Evolutionary conservation across 2,797 vertebrate species (phyloP).

Genomic region (Diceros bicornis): DNA sequence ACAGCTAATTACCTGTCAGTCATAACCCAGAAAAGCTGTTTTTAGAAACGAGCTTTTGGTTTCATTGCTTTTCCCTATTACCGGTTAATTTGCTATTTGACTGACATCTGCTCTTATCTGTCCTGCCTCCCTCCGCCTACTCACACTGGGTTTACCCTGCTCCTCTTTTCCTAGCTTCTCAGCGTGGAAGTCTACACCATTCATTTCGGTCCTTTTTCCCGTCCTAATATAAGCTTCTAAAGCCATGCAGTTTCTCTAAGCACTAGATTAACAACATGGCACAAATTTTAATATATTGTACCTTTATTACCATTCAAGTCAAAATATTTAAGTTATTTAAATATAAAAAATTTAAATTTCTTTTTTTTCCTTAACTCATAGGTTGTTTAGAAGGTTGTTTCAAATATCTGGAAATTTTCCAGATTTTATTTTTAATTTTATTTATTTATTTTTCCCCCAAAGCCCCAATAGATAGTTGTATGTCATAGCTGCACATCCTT

Average conservation of each 20-base stretch:
- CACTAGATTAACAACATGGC: rapidly evolving
- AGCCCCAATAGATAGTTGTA: too few relatives aligned
- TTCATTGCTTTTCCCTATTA: neutral
- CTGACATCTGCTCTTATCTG: neutral
- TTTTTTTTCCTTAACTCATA: neutral
- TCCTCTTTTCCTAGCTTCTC: too few relatives aligned
- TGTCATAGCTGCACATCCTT: too few relatives aligned
- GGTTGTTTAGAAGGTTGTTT: neutral
- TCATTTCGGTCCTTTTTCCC: rapidly evolving
- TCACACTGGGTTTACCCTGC: neutral
- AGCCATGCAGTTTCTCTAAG: rapidly evolving
- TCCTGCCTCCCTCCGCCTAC: rapidly evolving
- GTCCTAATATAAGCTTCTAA: too few relatives aligned
- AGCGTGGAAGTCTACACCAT: rapidly evolving
- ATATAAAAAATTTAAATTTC: neutral
- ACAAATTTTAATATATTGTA: neutral
- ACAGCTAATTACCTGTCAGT: neutral
- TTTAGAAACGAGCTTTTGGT: too few relatives aligned
- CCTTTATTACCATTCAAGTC: neutral
- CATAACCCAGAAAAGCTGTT: too few relatives aligned
- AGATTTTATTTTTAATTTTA: too few relatives aligned
- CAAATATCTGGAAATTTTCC: neutral
- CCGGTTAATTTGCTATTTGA: too few relatives aligned
- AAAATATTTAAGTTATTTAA: neutral
- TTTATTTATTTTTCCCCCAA: too few relatives aligned